These are phyloP conservation scores for Geotria australis DNA, from an alignment of 2,797 vertebrate species.

Conservation along the genomic window DNA sequence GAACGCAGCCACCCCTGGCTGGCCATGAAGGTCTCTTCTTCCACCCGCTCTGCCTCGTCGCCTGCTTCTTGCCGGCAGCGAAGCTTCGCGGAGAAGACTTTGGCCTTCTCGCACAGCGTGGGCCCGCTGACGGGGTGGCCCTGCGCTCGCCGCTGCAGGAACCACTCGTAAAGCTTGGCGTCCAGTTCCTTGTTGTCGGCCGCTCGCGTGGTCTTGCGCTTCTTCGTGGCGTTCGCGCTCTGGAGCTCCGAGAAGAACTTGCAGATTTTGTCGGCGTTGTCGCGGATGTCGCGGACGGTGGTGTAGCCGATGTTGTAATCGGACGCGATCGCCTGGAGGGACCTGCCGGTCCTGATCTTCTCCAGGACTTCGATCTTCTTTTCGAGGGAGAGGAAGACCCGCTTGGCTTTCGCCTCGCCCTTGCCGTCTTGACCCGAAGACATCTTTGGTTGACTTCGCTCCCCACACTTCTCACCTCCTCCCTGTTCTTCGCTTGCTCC, in stretches of 20 bases:
- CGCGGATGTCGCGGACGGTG: constrained; percentile 6
- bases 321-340: constrained; percentile 5
- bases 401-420: no score
- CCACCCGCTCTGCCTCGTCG: constrained; percentile 1
- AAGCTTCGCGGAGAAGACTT: neutral
- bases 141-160: constrained; percentile 3
- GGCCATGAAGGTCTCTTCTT: constrained; percentile 5
- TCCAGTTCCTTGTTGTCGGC: constrained; percentile 4
- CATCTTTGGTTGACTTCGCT: no score
- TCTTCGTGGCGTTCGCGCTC: constrained; percentile 3
- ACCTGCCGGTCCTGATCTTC: constrained; percentile 4
- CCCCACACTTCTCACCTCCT: no score
- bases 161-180: constrained; percentile 2
- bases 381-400: no score
- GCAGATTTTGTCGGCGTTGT: constrained; percentile 5
- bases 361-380: constrained; percentile 6
- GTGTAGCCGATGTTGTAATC: constrained; percentile 6
- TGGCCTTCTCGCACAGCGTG: constrained; percentile 4
- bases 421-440: no score
- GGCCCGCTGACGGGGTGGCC: constrained; percentile 2
- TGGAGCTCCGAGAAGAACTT: constrained; percentile 6
- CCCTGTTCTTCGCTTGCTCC: no score
- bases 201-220: constrained; percentile 4
- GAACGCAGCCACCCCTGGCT: constrained; percentile 6
- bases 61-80: no score